A percentile compares a stretch with the other conserved stretches of the same genome.
phyloP scores from a whole-genome alignment of 2,888 invertebrate genomes.

The Aricia artaxerxes region DNA sequence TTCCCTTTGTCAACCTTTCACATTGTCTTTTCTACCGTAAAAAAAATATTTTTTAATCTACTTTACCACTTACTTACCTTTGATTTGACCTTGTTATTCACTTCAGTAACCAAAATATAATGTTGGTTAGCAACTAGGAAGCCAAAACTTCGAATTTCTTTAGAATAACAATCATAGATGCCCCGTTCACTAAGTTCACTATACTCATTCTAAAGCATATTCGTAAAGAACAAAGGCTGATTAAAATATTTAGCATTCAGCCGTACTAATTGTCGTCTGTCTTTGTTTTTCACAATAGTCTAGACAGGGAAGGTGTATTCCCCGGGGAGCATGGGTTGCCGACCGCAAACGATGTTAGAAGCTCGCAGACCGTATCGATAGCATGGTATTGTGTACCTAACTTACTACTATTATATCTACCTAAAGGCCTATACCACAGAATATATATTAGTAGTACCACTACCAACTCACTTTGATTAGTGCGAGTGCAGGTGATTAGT shows the following conservation, averaged over 20 bases:
- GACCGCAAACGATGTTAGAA: conserved; percentile 69
- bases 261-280: conserved; percentile 29
- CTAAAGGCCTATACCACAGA: too few species aligned
- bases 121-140: background rate
- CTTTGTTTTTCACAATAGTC: conserved; percentile 54
- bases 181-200: background rate
- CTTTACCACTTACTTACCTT: too few species aligned
- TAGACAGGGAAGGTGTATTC: conserved; percentile 63
- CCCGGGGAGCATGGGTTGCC: conserved; percentile 63
- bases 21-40: too few species aligned
- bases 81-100: too few species aligned
- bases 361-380: conserved; percentile 59
- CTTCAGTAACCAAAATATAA: background rate
- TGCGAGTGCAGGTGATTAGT: too few species aligned
- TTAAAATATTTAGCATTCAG: conserved; percentile 25
- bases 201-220: background rate
- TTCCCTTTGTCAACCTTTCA: too few species aligned
- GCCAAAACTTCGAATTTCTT: background rate
- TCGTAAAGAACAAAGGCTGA: conserved; percentile 18
- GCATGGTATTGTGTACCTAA: conserved; percentile 23
- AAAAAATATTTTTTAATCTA: too few species aligned
- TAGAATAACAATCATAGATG: background rate
- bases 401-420: background rate
- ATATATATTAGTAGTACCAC: too few species aligned
- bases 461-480: too few species aligned